These are phyloP conservation scores for Fistularia commersonii DNA, from an alignment of 2,797 vertebrate species.

Conservation along the genomic window DNA sequence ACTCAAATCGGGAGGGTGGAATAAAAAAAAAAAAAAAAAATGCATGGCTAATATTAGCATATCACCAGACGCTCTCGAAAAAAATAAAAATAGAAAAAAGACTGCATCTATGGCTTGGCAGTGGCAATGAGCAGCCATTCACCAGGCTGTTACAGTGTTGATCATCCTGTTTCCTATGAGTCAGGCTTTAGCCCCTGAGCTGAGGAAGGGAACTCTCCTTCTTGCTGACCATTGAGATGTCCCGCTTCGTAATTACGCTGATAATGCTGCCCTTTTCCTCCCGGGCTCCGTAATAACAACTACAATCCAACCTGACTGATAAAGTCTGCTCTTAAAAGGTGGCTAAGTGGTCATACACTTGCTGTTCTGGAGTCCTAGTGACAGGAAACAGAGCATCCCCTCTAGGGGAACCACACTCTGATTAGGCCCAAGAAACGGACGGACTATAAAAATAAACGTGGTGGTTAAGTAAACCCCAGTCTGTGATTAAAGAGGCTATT, in stretches of 20 bases:
- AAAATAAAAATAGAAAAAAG: conserved; percentile 23
- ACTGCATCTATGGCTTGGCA: conserved; percentile 68
- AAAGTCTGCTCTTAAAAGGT: conserved; percentile 49
- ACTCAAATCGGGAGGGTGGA: conserved; percentile 53
- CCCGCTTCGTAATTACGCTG: conserved; percentile 61
- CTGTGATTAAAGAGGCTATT: conserved; percentile 72
- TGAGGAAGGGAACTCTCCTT: conserved; percentile 27
- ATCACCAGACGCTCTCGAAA: conserved; percentile 68
- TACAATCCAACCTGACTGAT: conserved; percentile 45
- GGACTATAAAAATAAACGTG: conserved; percentile 73
- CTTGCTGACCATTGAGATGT: conserved; percentile 51
- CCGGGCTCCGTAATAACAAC: conserved; percentile 51
- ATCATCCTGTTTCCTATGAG: conserved; percentile 66
- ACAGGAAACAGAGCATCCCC: conserved; percentile 62
- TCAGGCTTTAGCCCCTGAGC: conserved; percentile 41
- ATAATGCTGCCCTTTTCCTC: conserved; percentile 49
- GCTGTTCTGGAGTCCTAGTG: conserved; percentile 32
- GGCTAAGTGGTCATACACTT: conserved; percentile 37
- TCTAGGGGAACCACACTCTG: conserved; percentile 36
- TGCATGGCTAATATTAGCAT: conserved; percentile 71
- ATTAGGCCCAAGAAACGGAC: conserved; percentile 69
- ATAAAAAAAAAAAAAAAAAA: conserved; percentile 59
- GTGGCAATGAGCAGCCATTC: conserved; percentile 38
- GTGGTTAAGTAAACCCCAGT: conserved; percentile 64
- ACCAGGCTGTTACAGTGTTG: conserved; percentile 33